Evolutionary conservation across 2,797 vertebrate species (phyloP).

Genomic region (Potorous gilbertii): DNA sequence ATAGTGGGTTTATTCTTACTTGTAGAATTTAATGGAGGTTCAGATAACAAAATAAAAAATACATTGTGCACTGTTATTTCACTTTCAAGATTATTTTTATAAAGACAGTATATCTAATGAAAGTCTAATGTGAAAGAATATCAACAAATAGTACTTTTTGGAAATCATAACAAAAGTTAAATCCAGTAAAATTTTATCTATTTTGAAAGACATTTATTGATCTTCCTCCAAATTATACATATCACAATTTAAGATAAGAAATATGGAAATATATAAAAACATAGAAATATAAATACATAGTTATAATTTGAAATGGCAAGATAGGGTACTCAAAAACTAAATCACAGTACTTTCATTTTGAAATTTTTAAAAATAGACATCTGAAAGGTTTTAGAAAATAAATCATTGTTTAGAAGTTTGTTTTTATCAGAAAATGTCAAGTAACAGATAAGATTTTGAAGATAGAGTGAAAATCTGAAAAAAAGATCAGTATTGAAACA

Average conservation of each 20-base stretch:
- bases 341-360: constrained; percentile 18
- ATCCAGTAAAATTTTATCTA: constrained; percentile 3
- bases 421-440: constrained; percentile 41
- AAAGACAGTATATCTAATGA: background rate
- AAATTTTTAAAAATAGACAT: background rate
- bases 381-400: constrained; percentile 33
- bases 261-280: background rate
- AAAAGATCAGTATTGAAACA: background rate
- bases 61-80: background rate
- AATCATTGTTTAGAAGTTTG: background rate
- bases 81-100: background rate
- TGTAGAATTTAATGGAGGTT: background rate
- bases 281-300: constrained; percentile 5
- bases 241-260: constrained; percentile 11
- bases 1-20: too few relatives aligned
- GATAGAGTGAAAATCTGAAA: background rate
- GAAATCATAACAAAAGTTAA: constrained; percentile 39
- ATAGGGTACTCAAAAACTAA: constrained; percentile 37
- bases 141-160: background rate
- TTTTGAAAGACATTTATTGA: constrained; percentile 40
- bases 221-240: background rate
- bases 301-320: background rate
- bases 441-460: background rate
- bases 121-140: background rate
- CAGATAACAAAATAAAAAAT: constrained; percentile 14